Conservation (phyloP, 2,797 vertebrate genomes). For the Melanotaenia trifasciata region DNA sequence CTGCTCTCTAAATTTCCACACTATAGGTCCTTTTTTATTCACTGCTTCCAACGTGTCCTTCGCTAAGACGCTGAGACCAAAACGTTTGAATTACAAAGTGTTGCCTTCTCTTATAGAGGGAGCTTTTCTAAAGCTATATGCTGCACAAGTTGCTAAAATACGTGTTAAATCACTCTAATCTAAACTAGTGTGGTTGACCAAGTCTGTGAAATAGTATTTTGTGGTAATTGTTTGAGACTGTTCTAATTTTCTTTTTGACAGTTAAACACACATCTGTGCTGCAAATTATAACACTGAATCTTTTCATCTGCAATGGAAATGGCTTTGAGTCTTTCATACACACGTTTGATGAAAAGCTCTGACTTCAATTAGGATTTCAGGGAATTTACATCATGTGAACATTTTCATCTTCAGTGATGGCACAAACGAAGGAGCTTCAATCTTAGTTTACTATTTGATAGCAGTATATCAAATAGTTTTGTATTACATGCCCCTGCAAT, state of each 20-base stretch:
- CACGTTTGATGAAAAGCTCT: constrained; percentile 66
- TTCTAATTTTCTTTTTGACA: constrained; percentile 55
- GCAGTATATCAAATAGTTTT: constrained; percentile 31
- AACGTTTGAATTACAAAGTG: constrained; percentile 5
- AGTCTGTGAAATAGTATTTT: constrained; percentile 34
- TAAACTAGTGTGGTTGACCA: constrained; percentile 34
- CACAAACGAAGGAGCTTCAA: constrained; percentile 50
- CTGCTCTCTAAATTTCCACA: constrained; percentile 14
- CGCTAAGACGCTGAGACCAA: constrained; percentile 15
- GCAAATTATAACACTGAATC: constrained; percentile 37
- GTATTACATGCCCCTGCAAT: constrained; percentile 35
- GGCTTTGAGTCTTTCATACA: constrained; percentile 36
- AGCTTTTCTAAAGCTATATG: not conserved
- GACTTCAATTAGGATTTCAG: constrained; percentile 62
- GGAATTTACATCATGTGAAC: constrained; percentile 65
- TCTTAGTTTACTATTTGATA: constrained; percentile 27
- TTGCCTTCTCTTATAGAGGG: not conserved
- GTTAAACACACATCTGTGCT: constrained; percentile 59
- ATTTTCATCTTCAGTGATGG: constrained; percentile 61
- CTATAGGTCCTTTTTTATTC: constrained; percentile 23
- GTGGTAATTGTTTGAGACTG: constrained; percentile 35
- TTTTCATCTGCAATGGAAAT: constrained; percentile 43
- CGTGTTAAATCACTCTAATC: constrained; percentile 6
- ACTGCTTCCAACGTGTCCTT: constrained; percentile 36
- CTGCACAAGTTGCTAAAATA: constrained; percentile 4